These are phyloP conservation scores for Thunnus thynnus DNA, from an alignment of 2,113 vertebrate genomes.

Conservation along the genomic window DNA sequence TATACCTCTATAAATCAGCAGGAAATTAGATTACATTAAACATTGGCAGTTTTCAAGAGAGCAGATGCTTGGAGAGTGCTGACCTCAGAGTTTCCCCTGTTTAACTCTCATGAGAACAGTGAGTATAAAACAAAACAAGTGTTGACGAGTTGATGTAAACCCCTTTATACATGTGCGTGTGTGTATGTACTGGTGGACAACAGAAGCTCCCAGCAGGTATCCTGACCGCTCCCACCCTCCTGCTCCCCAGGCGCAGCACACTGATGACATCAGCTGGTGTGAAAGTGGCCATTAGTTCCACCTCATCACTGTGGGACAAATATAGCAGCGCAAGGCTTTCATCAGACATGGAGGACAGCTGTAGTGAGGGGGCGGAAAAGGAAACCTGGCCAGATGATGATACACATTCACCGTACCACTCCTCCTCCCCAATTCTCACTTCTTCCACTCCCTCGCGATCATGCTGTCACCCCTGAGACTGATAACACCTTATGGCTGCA, in stretches of 20 bases:
- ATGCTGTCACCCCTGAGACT: constrained; percentile 58
- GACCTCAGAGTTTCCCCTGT: background rate
- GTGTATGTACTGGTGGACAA: constrained; percentile 38
- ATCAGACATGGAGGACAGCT: constrained; percentile 81
- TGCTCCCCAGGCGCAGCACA: constrained; percentile 65
- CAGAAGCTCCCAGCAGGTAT: constrained; percentile 69
- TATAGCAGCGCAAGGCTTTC: constrained; percentile 77
- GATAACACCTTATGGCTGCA: constrained; percentile 53
- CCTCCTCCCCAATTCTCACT: constrained; percentile 55
- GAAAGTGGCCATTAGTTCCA: constrained; percentile 83
- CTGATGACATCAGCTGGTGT: constrained; percentile 82
- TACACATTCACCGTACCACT: constrained; percentile 68
- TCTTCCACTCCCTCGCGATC: constrained; percentile 56
- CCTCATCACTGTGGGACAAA: constrained; percentile 83
- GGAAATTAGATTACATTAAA: constrained; percentile 25
- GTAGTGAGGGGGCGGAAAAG: constrained; percentile 74
- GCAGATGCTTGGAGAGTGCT: background rate
- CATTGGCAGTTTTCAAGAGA: too few species aligned
- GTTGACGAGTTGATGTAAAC: constrained; percentile 16
- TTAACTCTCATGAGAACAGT: background rate
- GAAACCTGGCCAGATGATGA: constrained; percentile 81
- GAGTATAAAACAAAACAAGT: background rate
- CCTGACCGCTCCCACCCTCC: constrained; percentile 24
- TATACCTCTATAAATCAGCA: constrained; percentile 30
- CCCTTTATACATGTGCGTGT: constrained; percentile 24